Evolutionary conservation across 2,888 invertebrate genomes (phyloP).

Genomic region (Xanthorhoe designata): DNA sequence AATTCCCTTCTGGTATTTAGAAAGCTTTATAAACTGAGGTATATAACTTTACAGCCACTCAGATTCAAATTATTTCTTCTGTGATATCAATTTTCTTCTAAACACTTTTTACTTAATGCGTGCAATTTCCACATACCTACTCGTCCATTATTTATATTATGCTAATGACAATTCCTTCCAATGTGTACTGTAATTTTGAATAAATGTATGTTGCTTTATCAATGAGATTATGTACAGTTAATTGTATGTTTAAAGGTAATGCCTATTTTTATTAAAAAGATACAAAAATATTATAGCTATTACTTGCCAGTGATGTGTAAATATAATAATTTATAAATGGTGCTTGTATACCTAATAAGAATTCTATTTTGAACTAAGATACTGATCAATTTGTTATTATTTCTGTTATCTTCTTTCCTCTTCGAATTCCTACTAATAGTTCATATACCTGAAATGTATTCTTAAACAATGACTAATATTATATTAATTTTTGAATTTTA

Average conservation of each 20-base stretch:
- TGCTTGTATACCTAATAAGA: too few relatives aligned
- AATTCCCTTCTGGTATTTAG: too few relatives aligned
- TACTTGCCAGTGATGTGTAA: too few relatives aligned
- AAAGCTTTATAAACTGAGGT: background rate
- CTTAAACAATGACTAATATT: background rate
- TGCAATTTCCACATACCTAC: background rate
- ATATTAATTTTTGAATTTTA: too few relatives aligned
- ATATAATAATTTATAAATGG: too few relatives aligned
- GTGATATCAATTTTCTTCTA: background rate
- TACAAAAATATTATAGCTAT: too few relatives aligned
- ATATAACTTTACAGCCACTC: background rate
- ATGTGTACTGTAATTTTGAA: slow-evolving; percentile 2
- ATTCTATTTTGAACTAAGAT: too few relatives aligned
- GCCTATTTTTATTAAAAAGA: too few relatives aligned
- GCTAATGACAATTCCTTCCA: slow-evolving; percentile 3
- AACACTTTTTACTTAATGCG: background rate
- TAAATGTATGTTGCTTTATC: background rate
- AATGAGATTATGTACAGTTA: slow-evolving; percentile 5
- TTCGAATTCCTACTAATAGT: too few relatives aligned
- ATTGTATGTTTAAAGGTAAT: background rate
- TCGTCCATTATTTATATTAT: background rate
- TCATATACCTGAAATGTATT: background rate
- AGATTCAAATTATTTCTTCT: background rate
- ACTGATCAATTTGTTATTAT: too few relatives aligned
- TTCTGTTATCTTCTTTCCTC: too few relatives aligned